Evolutionary conservation across 2,888 invertebrate species (phyloP).

Genomic region (Petrolisthes manimaculis): DNA sequence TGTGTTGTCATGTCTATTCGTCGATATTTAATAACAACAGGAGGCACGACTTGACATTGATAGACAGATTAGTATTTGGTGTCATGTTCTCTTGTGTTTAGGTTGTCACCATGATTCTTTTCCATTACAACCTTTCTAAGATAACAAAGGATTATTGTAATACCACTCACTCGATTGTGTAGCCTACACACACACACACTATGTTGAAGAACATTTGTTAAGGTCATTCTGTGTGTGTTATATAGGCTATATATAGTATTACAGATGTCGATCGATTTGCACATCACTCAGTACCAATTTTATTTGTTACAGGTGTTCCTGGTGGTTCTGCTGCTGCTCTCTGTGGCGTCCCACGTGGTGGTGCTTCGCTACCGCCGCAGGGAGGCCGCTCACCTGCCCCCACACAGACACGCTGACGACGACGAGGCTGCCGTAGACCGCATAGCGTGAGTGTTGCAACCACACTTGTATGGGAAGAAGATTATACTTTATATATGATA

Average conservation of each 20-base stretch:
- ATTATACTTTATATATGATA: neutral
- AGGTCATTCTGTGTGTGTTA: neutral
- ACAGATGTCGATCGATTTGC: neutral
- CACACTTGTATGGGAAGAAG: neutral
- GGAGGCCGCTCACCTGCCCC: constrained; percentile 39
- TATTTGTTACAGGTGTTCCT: constrained; percentile 50
- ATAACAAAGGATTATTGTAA: too few relatives aligned
- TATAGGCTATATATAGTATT: neutral
- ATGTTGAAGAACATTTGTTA: neutral
- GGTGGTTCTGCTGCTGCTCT: constrained; percentile 60
- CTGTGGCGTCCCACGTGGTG: constrained; percentile 52
- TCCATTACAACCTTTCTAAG: too few relatives aligned
- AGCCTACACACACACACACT: neutral
- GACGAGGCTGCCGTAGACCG: constrained; percentile 62
- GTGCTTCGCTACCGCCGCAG: constrained; percentile 57
- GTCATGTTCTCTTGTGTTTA: too few relatives aligned
- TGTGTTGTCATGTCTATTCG: neutral
- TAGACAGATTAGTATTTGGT: neutral
- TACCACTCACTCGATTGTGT: neutral
- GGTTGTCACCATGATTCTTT: too few relatives aligned
- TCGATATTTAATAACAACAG: neutral
- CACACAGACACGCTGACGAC: constrained; percentile 52
- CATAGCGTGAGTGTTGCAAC: constrained; percentile 54
- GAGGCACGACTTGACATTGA: neutral
- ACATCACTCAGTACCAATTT: neutral